Percentiles rank a stretch among this genome's conserved stretches.
Conservation (phyloP, 2,888 invertebrate genomes). For the Limnephilus marmoratus region DNA sequence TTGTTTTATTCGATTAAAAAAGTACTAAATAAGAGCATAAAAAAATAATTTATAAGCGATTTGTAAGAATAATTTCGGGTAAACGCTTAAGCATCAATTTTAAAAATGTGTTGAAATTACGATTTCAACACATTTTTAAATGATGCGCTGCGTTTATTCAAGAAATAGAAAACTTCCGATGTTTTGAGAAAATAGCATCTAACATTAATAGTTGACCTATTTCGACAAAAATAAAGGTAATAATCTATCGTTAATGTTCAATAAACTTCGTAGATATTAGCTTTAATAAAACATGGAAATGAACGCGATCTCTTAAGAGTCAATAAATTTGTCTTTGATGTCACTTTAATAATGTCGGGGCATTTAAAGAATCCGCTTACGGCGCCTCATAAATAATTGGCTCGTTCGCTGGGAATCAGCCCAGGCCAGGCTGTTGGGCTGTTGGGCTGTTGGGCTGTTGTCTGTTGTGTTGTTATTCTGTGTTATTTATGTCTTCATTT, state of each 20-base stretch:
- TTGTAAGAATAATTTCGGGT: background rate
- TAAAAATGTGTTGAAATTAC: background rate
- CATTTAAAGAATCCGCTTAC: conserved; percentile 28
- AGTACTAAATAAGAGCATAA: no score
- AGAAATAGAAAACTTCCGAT: background rate
- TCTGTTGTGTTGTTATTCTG: background rate
- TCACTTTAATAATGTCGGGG: background rate
- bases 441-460: background rate
- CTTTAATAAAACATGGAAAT: conserved; percentile 16
- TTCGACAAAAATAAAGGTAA: conserved; percentile 36
- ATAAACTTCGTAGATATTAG: conserved; percentile 33
- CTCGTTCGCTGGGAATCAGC: background rate
- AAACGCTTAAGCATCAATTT: background rate
- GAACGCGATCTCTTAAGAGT: conserved; percentile 35
- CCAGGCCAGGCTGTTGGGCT: background rate
- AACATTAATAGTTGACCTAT: conserved; percentile 27
- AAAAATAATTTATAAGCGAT: no score
- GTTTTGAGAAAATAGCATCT: background rate
- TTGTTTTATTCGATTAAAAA: no score
- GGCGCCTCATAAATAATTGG: conserved; percentile 6
- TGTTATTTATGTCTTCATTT: conserved; percentile 37
- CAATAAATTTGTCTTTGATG: conserved; percentile 33
- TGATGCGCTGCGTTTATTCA: background rate
- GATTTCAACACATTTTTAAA: background rate
- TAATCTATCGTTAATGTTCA: conserved; percentile 46